A percentile compares a stretch with the other conserved stretches of the same genome.
Evolutionary conservation across 2,888 invertebrate species (phyloP).

Genomic region (Caenorhabditis auriculariae): DNA sequence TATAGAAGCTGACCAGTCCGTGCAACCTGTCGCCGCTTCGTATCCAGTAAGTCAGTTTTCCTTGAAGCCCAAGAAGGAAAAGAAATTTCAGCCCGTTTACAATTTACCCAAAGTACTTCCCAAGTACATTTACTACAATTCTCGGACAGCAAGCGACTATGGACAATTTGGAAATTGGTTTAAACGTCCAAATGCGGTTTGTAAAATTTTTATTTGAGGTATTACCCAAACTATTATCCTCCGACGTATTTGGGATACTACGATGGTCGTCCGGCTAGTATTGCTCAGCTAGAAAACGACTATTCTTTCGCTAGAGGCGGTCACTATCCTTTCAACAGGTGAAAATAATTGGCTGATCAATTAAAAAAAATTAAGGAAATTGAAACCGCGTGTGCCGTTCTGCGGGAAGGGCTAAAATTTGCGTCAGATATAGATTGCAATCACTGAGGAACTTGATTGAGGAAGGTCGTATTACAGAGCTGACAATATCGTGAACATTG

Average conservation of each 20-base stretch:
- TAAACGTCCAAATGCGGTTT: neutral
- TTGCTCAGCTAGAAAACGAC: conserved; percentile 49
- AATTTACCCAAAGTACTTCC: conserved; percentile 44
- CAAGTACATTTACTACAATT: conserved; percentile 45
- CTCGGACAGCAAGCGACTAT: conserved; percentile 38
- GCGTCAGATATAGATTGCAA: neutral
- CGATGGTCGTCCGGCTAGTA: conserved; percentile 44
- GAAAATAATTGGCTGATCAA: neutral
- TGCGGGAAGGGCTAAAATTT: no score
- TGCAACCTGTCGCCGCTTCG: conserved; percentile 17
- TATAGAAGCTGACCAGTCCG: no score
- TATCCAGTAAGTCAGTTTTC: neutral
- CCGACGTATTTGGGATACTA: conserved; percentile 48
- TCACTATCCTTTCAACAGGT: conserved; percentile 50
- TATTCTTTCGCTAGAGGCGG: conserved; percentile 41
- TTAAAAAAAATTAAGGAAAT: no score
- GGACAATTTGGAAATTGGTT: conserved; percentile 43
- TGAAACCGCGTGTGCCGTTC: no score
- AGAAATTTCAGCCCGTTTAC: conserved; percentile 28
- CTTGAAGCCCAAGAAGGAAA: neutral
- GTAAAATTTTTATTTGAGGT: conserved; percentile 7
- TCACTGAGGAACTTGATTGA: neutral
- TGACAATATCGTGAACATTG: conserved; percentile 54
- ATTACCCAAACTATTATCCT: conserved; percentile 52
- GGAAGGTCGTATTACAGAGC: conserved; percentile 31